Base-by-base conservation (phyloP, 1,140 invertebrate genomes). In the Phocides pigmalion region DNA sequence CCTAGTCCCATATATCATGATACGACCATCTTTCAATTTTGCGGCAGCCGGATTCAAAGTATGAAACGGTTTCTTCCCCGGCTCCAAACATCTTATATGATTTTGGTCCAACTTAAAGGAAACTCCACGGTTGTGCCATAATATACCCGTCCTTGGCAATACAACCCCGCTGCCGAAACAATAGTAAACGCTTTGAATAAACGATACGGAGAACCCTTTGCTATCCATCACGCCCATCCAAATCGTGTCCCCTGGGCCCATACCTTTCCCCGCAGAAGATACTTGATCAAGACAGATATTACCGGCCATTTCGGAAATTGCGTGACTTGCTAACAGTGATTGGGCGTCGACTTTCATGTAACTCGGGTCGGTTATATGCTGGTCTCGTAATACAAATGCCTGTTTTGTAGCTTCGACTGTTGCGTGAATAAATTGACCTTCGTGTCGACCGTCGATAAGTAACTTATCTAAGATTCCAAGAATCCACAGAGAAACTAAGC, bases 181-280 rank as follows among this genome's bases (percentile, higher is more conserved):
- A 68, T 86, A 74, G 41, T 84, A 90, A 39, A 83, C 53, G 32
- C 88, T 90, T 68, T 89, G 88, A 56, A 90, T 90, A 71, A 82
- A 90, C 51, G 88, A 89, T 53, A 90, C 85, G 14, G 82, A 89
- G 70, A 81, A 90, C 4, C 88, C 88, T 75, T 78, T 80, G 16
- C 68, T 73, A 64, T 90, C 88, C 88, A 90, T 89, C 28, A 81
- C 74, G 32, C 86, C 88, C 74, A 90, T 74, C 88, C 88, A 90
- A 63, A 89, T 70, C 9, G 88, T 90, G 59, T 90, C 88, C 11
- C 85, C 84, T 12, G 80, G 66, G 4, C 81, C 84, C 56, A 79
- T 81, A 9, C 74, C 78, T 46, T 72, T 70, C 17, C 62, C 74
- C 15, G 61, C 46, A 9, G 54, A 32, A 32, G 74, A 73, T 20